Evolutionary conservation across 2,113 vertebrate species (phyloP), one percentile per base, ranked within the genome.

Genomic region (Aleadryas rufinucha): DNA sequence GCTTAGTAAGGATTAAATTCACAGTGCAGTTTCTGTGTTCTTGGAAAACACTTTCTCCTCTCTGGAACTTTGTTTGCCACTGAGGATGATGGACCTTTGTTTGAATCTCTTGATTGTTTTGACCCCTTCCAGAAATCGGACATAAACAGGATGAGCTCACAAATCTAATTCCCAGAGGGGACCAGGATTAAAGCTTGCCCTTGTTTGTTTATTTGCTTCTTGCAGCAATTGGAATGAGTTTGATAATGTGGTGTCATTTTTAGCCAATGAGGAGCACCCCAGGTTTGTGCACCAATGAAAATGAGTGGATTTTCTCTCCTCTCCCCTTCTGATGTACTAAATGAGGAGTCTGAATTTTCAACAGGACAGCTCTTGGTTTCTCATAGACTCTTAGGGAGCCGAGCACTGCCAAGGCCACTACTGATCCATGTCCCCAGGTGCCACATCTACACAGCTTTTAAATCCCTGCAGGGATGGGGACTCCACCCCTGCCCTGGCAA

Each of bases 231-330:
- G 2, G n/a, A 78, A 4, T 5, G 21, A 39, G 39, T 59, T 50
- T 23, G 15, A 3, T 70, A 20, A 44, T 0, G 0, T 8, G 16
- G 41, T 3, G 4, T 72, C 35, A 8, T 9, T 81, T 74, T 52
- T 68, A 49, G 54, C 54, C 68, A 64, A 37, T 9, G 12, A 72
- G 52, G 33, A 85, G 71, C 42, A 27, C 37, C 9, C 3, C 50
- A n/a, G 59, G 22, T 52, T 92, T 66, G 21, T 28, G 35, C n/a
- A 44, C 6, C 11, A 7, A 24, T 35, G 41, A 35, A 69, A 82
- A n/a, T 0, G 0, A 23, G 1, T 56, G 57, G 8, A 49, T 68
- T 68, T 82, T 61, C 31, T 68, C 10, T 8, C 35, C 65, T 70
- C 39, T 69, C 11, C 13, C 37, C 8, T 63, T 63, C 2, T 31